Evolutionary conservation across 2,888 invertebrate genomes (phyloP).

Genomic region (Nudaria mundana): DNA sequence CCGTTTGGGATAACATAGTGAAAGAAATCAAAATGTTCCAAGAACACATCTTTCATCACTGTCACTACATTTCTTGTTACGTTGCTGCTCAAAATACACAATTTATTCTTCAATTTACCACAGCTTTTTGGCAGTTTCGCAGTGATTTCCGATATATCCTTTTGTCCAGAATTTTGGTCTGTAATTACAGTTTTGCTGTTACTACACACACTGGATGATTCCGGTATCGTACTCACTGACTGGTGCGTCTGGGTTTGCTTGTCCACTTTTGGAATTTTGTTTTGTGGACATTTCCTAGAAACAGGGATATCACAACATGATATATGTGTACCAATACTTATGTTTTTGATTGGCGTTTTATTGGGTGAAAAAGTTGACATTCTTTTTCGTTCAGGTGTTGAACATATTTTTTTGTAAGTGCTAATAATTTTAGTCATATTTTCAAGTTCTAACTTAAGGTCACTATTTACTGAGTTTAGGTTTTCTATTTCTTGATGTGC

Average conservation of each 20-base stretch:
- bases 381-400: neutral
- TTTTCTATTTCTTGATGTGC: neutral
- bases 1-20: neutral
- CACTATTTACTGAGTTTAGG: neutral
- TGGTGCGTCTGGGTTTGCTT: neutral
- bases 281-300: too few relatives aligned
- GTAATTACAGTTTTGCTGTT: too few relatives aligned
- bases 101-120: neutral
- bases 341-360: neutral
- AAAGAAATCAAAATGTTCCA: conserved; percentile 1
- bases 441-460: neutral
- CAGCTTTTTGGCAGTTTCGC: neutral
- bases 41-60: conserved; percentile 2
- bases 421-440: neutral
- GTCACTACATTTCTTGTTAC: neutral
- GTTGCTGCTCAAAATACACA: neutral
- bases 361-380: neutral
- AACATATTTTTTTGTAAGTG: neutral
- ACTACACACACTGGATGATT: too few relatives aligned
- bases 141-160: neutral
- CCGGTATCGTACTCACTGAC: too few relatives aligned
- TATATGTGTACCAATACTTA: too few relatives aligned
- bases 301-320: too few relatives aligned
- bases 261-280: too few relatives aligned
- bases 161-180: neutral